Evolutionary conservation across 2,888 invertebrate species (phyloP), one percentile per base, ranked within the genome.

Genomic region (Dryadula phaetusa): DNA sequence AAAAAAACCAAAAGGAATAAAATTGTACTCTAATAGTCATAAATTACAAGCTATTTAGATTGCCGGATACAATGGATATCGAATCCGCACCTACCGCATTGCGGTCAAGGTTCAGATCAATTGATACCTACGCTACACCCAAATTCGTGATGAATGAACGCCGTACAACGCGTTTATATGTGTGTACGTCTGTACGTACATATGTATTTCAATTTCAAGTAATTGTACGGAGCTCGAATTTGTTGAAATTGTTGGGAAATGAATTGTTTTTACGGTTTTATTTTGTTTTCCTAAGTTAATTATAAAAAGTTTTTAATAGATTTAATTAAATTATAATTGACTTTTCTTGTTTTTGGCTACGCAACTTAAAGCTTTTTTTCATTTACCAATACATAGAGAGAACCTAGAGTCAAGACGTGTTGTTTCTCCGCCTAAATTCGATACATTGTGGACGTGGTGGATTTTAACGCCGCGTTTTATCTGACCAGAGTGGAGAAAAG

Each of bases 71-170:
- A 28, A 14, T 32, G 60, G 60, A 60, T 44, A 60, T 60, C 60
- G 60, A 60, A 40, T 42, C 44, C 60, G 28, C 60, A 44, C 60
- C 60, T 60, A 25, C 10, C 18, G 16, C 18, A 60, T 14, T 28
- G 16, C 44, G 32, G 32, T 44, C 60, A 60, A 60, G 60, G 42
- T 28, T 25, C n/a, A 5, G 12, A 32, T 46, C 32, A 46, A 44
- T 60, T 60, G 44, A 42, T 42, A 18, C n/a, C 40, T 34, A 37
- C 54, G 32, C 20, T 37, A 34, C 37, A 20, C 37, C 22, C 54
- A 56, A 56, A 56, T 56, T 28, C 28, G 16, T 52, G 52, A 28
- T 32, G 10, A 32, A 52, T 52, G 37, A 37, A 37, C 12, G 32
- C 32, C 7, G 28, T 52, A 28, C 28, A 32, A 28, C 28, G 16